Percentiles rank a stretch among this genome's conserved stretches.
Evolutionary conservation across 2,113 vertebrate species (phyloP).

Genomic region (Elanoides forficatus): DNA sequence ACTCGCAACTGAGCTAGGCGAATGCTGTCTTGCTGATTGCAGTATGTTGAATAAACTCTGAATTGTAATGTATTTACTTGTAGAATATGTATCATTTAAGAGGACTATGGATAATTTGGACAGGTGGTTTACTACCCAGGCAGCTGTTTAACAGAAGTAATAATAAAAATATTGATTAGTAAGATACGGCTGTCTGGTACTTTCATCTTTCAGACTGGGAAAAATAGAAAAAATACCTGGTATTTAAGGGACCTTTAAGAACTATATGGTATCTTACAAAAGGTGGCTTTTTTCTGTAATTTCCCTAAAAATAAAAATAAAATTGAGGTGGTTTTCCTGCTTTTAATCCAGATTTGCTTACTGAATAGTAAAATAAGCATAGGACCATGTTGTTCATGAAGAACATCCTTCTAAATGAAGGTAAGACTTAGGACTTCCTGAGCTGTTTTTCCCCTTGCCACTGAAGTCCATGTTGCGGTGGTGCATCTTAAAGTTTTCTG

Average conservation of each 20-base stretch:
- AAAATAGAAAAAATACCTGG: not conserved
- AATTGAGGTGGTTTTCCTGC: not conserved
- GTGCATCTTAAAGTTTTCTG: not conserved
- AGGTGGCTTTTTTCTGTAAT: not conserved
- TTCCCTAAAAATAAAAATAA: not conserved
- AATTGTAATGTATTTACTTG: not conserved
- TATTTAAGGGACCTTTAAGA: not conserved
- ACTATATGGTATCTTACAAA: not conserved
- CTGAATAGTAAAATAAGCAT: not conserved
- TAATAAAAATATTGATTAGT: not conserved
- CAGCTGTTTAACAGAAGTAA: not conserved
- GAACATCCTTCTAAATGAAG: not conserved
- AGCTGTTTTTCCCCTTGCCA: not conserved
- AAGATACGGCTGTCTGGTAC: not conserved
- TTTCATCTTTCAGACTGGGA: not conserved
- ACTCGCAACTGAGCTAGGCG: accelerated
- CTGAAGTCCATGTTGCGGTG: not conserved
- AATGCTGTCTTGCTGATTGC: not conserved
- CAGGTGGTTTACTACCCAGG: not conserved
- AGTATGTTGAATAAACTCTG: not conserved
- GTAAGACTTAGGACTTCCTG: not conserved
- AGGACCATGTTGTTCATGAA: not conserved
- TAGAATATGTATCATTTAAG: not conserved
- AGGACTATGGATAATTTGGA: not conserved
- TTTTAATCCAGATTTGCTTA: not conserved